Evolutionary conservation across 2,888 invertebrate genomes (phyloP).

Genomic region (Cistogaster globosa): DNA sequence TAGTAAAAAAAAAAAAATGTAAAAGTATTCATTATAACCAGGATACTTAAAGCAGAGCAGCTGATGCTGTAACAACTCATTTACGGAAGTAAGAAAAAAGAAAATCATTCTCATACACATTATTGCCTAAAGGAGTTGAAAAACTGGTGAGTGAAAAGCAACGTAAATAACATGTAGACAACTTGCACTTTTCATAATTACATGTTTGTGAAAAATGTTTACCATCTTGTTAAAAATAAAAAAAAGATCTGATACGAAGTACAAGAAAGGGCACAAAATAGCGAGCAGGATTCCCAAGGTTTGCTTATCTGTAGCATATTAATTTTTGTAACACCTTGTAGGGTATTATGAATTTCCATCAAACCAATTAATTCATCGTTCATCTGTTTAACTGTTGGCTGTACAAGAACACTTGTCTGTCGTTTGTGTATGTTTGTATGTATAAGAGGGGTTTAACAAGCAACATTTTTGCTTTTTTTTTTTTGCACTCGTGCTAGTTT

Average conservation of each 20-base stretch:
- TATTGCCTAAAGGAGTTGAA: slow-evolving; percentile 57
- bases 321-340: not conserved
- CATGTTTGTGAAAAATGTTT: slow-evolving; percentile 47
- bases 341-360: slow-evolving; percentile 15
- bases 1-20: not conserved
- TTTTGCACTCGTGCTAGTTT: not conserved
- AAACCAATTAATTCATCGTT: slow-evolving; percentile 12
- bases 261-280: not conserved
- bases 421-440: not conserved
- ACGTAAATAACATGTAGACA: slow-evolving; percentile 37
- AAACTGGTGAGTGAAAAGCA: slow-evolving; percentile 11
- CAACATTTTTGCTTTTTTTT: slow-evolving; percentile 10
- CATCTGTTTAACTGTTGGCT: slow-evolving; percentile 10
- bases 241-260: not conserved
- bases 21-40: slow-evolving; percentile 55
- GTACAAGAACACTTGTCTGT: slow-evolving; percentile 40
- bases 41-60: slow-evolving; percentile 60
- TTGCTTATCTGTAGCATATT: not conserved
- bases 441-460: not conserved
- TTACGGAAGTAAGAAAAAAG: slow-evolving; percentile 1
- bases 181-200: slow-evolving; percentile 69
- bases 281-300: not conserved
- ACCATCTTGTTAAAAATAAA: slow-evolving; percentile 21
- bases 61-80: slow-evolving; percentile 58
- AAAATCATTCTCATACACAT: slow-evolving; percentile 33